These are phyloP conservation scores for Hylaeus volcanicus DNA, from an alignment of 1,140 invertebrate species.

Conservation along the genomic window DNA sequence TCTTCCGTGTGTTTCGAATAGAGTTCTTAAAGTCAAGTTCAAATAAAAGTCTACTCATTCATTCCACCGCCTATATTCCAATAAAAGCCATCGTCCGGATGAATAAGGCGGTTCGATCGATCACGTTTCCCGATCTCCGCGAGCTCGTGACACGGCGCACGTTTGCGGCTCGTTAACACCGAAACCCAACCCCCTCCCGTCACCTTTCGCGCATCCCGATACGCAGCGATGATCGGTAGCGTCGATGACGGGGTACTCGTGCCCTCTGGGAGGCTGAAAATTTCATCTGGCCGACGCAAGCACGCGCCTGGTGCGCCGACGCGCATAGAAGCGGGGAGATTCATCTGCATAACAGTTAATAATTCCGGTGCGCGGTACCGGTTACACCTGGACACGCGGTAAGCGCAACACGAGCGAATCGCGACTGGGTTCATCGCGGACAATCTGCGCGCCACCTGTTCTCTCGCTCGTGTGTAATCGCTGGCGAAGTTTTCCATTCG, in stretches of 20 bases:
- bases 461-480: neutral
- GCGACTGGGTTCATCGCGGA: neutral
- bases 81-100: too few relatives aligned
- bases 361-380: slow-evolving; percentile 37
- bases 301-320: neutral
- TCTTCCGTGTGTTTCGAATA: too few relatives aligned
- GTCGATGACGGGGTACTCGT: slow-evolving; percentile 6
- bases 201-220: neutral
- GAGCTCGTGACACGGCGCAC: neutral
- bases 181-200: too few relatives aligned
- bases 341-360: slow-evolving; percentile 48
- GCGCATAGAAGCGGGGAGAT: neutral
- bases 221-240: slow-evolving; percentile 4
- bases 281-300: neutral
- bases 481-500: neutral
- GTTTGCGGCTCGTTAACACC: slow-evolving; percentile 26
- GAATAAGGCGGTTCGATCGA: neutral
- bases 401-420: too few relatives aligned
- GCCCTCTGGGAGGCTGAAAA: neutral
- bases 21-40: too few relatives aligned
- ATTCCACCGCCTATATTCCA: too few relatives aligned
- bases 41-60: too few relatives aligned
- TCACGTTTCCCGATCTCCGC: neutral
- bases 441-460: slow-evolving; percentile 13
- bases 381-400: neutral